Percentiles rank a stretch among this genome's conserved stretches.
phyloP scores from a whole-genome alignment of 2,113 vertebrate species.

The Aepyceros melampus region DNA sequence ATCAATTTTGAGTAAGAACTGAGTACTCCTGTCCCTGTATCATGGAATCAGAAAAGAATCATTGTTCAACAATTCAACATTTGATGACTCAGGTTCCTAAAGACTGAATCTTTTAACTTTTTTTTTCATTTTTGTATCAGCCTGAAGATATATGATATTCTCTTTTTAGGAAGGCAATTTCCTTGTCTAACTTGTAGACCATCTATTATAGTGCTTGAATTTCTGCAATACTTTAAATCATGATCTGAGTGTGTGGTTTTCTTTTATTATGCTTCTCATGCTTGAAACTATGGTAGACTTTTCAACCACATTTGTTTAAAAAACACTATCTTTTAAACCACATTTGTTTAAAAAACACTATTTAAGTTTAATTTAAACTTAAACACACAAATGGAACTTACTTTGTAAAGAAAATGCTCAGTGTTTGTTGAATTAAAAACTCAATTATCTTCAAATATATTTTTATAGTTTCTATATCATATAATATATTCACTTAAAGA shows the following conservation, averaged over 20 bases:
- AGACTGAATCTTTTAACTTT: neutral
- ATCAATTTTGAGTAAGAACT: conserved; percentile 33
- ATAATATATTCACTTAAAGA: neutral
- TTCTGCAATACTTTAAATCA: neutral
- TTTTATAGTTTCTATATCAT: neutral
- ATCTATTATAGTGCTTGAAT: neutral
- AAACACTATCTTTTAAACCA: neutral
- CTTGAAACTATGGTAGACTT: neutral
- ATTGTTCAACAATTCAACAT: conserved; percentile 17
- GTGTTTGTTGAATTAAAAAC: neutral
- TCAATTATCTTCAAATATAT: neutral
- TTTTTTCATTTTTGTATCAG: conserved; percentile 2
- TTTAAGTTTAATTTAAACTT: conserved; percentile 21
- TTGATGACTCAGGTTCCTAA: conserved; percentile 27
- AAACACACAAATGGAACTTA: neutral
- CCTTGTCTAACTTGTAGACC: conserved; percentile 13
- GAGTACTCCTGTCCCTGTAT: neutral
- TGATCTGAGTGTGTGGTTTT: neutral
- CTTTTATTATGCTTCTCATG: neutral
- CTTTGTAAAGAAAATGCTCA: neutral
- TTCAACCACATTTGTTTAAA: neutral
- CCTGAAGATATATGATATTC: conserved; percentile 19
- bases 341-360: neutral
- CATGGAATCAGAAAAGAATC: conserved; percentile 18
- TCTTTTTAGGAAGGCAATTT: conserved; percentile 47